Conservation (phyloP, 1,140 invertebrate species). For the Teleogryllus occipitalis region DNA sequence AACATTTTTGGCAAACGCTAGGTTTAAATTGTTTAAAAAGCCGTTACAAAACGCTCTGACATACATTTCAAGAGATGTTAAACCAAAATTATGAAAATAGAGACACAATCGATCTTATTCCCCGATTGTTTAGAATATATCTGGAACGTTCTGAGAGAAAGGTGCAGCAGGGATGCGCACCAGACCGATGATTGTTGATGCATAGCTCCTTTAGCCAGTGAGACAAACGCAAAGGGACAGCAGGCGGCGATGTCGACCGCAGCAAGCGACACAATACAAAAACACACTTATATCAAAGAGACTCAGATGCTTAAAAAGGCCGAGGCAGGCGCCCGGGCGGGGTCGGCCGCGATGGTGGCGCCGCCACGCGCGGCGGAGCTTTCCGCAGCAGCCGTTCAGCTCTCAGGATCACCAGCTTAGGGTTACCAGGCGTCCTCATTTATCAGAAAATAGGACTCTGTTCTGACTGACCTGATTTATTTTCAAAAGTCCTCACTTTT, state of each 20-base stretch:
- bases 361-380: too few species aligned
- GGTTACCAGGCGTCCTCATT: too few species aligned
- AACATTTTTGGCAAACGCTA: background rate
- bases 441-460: too few species aligned
- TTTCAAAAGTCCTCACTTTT: too few species aligned
- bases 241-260: background rate
- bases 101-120: background rate
- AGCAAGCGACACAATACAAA: background rate
- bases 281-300: background rate
- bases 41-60: background rate
- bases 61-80: slow-evolving; percentile 5
- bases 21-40: background rate
- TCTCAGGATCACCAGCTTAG: too few species aligned
- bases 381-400: too few species aligned
- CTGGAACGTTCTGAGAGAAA: background rate
- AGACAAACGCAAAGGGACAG: background rate
- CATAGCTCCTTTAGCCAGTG: background rate
- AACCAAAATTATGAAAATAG: slow-evolving; percentile 1
- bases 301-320: background rate
- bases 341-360: background rate
- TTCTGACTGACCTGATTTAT: too few species aligned
- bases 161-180: too few species aligned
- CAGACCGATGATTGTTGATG: background rate
- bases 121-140: slow-evolving; percentile 1
- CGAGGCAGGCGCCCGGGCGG: too few species aligned